A percentile compares a stretch with the other conserved stretches of the same genome.
Evolutionary conservation across 2,888 invertebrate species (phyloP).

Genomic region (Campoplex capitator): DNA sequence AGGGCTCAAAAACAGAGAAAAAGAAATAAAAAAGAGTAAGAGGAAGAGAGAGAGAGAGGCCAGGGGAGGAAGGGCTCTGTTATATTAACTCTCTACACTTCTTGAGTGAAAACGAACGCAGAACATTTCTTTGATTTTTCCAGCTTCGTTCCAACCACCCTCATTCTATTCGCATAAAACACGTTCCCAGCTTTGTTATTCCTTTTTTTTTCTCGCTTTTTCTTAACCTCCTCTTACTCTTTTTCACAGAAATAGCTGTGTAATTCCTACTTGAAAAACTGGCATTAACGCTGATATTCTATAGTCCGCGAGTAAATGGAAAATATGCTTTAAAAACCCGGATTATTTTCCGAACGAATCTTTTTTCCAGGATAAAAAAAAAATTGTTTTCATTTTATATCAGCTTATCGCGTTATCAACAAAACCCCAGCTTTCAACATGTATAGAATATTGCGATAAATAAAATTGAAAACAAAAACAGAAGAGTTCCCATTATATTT

Average conservation of each 20-base stretch:
- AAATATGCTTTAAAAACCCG: not conserved
- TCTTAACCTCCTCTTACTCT: not conserved
- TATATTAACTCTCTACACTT: constrained; percentile 24
- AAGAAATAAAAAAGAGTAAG: not conserved
- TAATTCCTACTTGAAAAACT: not conserved
- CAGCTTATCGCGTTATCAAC: not conserved
- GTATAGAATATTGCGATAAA: not conserved
- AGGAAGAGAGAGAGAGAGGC: not conserved
- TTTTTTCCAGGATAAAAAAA: not conserved
- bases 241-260: not conserved
- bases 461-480: not conserved
- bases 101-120: constrained; percentile 45
- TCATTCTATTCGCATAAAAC: constrained; percentile 16
- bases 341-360: not conserved
- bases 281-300: not conserved
- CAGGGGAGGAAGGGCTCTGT: not conserved
- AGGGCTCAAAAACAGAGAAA: not conserved
- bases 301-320: not conserved
- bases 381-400: not conserved
- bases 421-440: not conserved
- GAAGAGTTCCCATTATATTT: not conserved
- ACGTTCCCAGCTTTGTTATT: not conserved
- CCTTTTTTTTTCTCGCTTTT: not conserved
- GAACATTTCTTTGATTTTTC: constrained; percentile 47
- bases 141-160: constrained; percentile 22